Base-by-base conservation (phyloP, 2,797 vertebrate genomes). In the Darevskia mixta region DNA sequence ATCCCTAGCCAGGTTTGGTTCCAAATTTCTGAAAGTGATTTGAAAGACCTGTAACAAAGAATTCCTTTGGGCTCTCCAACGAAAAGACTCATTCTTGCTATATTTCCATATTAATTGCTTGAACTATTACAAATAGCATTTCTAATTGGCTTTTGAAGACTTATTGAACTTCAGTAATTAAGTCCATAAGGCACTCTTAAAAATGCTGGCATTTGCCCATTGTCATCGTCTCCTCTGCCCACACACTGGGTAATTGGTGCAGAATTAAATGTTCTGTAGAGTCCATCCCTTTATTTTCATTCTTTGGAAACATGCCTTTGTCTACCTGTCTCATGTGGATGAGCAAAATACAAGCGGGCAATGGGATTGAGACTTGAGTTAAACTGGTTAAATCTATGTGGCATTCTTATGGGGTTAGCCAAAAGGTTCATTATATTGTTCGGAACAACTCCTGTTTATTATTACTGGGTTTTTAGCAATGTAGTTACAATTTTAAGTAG, bases 21-120 rank as follows among this genome's bases (percentile, higher is more conserved):
- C 93, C 91, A 96, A 93, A 88, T 93, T 94, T 95, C 87, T 95
- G 91, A 91, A 95, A 96, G 83, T 94, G 91, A 91, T 95, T 91
- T 94, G 90, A 93, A 96, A 95, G 91, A 93, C 92, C 85, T 94
- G 93, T 93, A 96, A 95, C 86, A 90, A 94, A 95, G 85, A 94
- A 96, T 95, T 95, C 95, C 92, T 94, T 6, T 1, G 94, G 88
- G 88, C 90, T 94, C 87, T 87, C 82, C 86, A 89, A 90, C 87
- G 87, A 88, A 96, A 95, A 86, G 55, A 58, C 18, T 93, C 43
- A 72, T 92, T 92, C 89, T 95, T 92, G 90, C 49, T 93, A 1
- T 95, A 95, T 95, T 95, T 96, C 92, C 89, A 94, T 94, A 96
- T 96, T 95, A 96, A 92, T 95, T 95, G 92, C 84, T 94, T 89